Evolutionary conservation across 2,888 invertebrate species (phyloP).

Genomic region (Cerastis leucographa): DNA sequence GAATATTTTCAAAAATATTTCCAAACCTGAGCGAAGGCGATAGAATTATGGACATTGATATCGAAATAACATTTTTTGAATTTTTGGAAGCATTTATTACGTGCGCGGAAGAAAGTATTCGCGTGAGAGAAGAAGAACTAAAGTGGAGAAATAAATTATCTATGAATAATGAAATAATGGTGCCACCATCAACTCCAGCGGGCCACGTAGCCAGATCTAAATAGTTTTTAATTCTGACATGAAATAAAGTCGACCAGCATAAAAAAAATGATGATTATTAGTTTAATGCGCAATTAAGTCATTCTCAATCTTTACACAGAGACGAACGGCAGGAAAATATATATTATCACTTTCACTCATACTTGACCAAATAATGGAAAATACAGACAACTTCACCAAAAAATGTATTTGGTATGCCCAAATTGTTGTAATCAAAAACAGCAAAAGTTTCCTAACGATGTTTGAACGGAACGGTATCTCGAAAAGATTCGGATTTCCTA

Average conservation of each 20-base stretch:
- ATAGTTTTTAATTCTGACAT: constrained; percentile 4
- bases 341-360: neutral
- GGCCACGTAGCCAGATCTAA: constrained; percentile 42
- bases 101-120: constrained; percentile 83
- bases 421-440: too few species aligned
- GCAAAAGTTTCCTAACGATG: neutral
- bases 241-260: neutral
- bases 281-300: neutral
- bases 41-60: constrained; percentile 86
- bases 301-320: neutral
- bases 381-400: neutral
- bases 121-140: constrained; percentile 75
- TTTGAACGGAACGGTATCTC: neutral
- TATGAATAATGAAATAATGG: constrained; percentile 26
- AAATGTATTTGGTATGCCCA: too few species aligned
- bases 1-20: constrained; percentile 84
- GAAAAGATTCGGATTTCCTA: neutral
- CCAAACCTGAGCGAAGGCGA: constrained; percentile 81
- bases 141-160: constrained; percentile 70
- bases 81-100: constrained; percentile 90
- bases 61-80: constrained; percentile 91
- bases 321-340: neutral
- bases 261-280: neutral
- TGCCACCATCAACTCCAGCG: constrained; percentile 50
- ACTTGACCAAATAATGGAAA: neutral